Conservation (phyloP, 2,113 vertebrate genomes). For the Dromiciops gliroides region DNA sequence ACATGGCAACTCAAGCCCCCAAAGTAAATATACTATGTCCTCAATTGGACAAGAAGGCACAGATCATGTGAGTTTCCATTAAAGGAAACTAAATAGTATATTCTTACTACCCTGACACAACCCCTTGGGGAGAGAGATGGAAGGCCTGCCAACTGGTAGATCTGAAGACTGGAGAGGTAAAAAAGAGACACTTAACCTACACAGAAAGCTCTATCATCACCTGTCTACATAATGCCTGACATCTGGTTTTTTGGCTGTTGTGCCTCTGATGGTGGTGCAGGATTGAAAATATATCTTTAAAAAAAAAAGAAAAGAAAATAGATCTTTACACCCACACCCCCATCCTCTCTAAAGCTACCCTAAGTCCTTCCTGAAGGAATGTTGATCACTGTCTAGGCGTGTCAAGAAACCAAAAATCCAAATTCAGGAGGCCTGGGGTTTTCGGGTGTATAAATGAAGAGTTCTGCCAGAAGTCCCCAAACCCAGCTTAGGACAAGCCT, state of each 20-base stretch:
- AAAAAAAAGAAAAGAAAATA: too few relatives aligned
- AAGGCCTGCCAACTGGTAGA: not conserved
- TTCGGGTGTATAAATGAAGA: not conserved
- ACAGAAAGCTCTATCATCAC: not conserved
- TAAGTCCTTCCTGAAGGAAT: not conserved
- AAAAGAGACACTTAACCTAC: not conserved
- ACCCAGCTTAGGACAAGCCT: not conserved
- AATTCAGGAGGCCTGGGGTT: not conserved
- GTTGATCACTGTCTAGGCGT: not conserved
- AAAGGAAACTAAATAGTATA: not conserved
- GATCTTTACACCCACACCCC: not conserved
- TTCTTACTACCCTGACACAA: not conserved
- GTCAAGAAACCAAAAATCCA: not conserved
- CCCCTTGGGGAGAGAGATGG: not conserved
- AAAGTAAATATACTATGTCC: not conserved
- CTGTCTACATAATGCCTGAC: not conserved
- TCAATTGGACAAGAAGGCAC: not conserved
- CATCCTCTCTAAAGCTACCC: not conserved
- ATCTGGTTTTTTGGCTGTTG: not conserved
- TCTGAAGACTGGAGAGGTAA: not conserved
- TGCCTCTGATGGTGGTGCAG: not conserved
- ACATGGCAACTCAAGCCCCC: not conserved
- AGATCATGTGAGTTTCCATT: not conserved
- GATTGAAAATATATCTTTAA: not conserved
- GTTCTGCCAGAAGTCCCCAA: not conserved